A percentile compares a stretch with the other conserved stretches of the same genome.
Evolutionary conservation across 2,113 vertebrate genomes (phyloP).

Genomic region (human (Homo sapiens)): DNA sequence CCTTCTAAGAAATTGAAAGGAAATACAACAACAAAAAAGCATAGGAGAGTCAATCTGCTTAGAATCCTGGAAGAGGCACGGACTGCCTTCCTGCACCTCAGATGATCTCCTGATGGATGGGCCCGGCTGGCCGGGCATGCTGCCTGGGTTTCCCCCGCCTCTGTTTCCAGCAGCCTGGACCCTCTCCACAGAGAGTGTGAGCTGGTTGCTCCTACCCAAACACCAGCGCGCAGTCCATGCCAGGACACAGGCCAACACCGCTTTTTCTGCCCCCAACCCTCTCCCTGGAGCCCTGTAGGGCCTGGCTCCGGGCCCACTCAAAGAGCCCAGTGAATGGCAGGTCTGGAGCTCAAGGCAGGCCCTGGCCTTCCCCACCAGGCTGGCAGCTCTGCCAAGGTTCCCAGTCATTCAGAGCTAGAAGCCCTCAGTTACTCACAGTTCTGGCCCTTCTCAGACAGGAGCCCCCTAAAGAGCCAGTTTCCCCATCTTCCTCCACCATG

Average conservation of each 20-base stretch:
- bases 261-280: neutral
- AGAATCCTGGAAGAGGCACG: slow-evolving; percentile 5
- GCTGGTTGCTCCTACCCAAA: slow-evolving; percentile 18
- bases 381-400: neutral
- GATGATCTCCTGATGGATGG: neutral
- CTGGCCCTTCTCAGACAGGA: neutral
- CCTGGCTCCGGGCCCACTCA: slow-evolving; percentile 25
- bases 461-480: neutral
- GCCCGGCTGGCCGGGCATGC: neutral
- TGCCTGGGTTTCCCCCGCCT: slow-evolving; percentile 13
- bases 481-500: neutral
- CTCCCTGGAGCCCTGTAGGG: neutral
- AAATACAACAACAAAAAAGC: slow-evolving; percentile 22
- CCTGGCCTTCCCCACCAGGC: neutral
- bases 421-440: neutral
- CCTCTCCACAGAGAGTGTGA: slow-evolving; percentile 36
- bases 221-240: neutral
- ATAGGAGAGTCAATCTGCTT: neutral
- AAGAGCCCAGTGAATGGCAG: neutral
- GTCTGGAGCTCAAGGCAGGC: neutral
- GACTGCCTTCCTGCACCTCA: slow-evolving; percentile 45
- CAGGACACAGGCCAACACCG: neutral
- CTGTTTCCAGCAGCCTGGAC: slow-evolving; percentile 14
- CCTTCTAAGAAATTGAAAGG: slow-evolving; percentile 67
- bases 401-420: neutral